Percentiles rank a stretch among this genome's conserved stretches.
Conservation (phyloP, 2,797 vertebrate species). For the Manis javanica region DNA sequence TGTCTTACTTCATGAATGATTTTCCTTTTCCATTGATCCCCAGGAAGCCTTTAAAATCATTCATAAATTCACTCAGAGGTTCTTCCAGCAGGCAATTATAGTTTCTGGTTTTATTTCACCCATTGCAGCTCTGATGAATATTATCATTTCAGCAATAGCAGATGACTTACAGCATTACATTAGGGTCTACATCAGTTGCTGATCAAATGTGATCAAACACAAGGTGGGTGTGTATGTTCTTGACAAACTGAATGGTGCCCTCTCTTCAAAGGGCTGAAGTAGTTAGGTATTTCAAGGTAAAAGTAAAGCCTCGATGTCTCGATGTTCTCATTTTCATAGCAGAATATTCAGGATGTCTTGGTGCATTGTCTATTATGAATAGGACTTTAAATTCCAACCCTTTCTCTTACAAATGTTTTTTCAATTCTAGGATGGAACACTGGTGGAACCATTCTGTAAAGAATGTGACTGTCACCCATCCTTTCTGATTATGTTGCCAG, state of each 20-base stretch:
- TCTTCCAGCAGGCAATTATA: neutral
- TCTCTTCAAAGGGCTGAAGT: neutral
- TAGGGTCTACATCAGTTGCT: neutral
- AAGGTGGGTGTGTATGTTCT: neutral
- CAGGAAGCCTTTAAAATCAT: neutral
- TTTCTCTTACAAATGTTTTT: neutral
- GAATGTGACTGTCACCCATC: neutral
- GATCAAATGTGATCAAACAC: neutral
- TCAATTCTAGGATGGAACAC: neutral
- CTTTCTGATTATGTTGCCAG: neutral
- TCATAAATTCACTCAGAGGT: neutral
- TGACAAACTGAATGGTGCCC: neutral
- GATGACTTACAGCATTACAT: neutral
- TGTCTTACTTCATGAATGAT: neutral
- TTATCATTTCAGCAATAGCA: neutral
- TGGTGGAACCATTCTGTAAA: constrained; percentile 10
- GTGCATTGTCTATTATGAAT: neutral
- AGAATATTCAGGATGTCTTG: neutral
- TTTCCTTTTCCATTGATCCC: neutral
- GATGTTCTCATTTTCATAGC: neutral
- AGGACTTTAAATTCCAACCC: neutral
- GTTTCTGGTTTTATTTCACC: neutral
- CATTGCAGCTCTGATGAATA: neutral
- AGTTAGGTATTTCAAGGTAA: neutral
- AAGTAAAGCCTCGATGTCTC: neutral